phyloP scores from a whole-genome alignment of 2,888 invertebrate genomes.

The Chaetogeoica ovagalla region DNA sequence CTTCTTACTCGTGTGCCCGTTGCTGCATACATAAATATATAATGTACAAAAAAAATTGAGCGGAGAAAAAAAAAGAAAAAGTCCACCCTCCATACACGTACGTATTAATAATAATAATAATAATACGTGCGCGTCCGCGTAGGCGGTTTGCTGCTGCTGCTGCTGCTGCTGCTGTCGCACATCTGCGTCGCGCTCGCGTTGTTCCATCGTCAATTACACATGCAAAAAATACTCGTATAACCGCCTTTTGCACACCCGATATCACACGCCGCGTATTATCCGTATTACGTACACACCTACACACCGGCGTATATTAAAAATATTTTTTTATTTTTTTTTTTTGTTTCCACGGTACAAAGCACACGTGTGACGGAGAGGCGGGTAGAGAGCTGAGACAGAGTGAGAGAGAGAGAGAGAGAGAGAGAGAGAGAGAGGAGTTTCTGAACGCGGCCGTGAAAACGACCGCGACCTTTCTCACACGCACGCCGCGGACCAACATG shows the following conservation, averaged over 20 bases:
- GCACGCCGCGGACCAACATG: not conserved
- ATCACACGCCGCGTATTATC: constrained; percentile 9
- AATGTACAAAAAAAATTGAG: no score
- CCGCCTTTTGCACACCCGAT: constrained; percentile 51
- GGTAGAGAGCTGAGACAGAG: no score
- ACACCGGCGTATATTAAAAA: no score
- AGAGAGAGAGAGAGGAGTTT: no score
- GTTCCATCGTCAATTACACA: no score
- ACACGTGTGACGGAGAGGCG: no score
- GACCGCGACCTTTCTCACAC: constrained; percentile 47
- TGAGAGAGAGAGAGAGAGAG: no score
- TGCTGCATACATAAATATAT: no score
- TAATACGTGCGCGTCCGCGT: constrained; percentile 1
- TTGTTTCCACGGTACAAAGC: no score
- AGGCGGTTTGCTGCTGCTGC: not conserved
- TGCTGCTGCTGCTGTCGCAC: not conserved
- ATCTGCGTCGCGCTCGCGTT: not conserved
- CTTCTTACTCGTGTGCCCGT: not conserved
- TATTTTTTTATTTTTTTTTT: no score
- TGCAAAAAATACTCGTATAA: not conserved
- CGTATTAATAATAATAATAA: no score
- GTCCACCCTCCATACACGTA: constrained; percentile 29
- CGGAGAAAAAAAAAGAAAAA: constrained; percentile 24
- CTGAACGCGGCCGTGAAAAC: constrained; percentile 33
- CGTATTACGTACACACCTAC: no score